Percentiles rank a stretch among this genome's conserved stretches.
These are phyloP conservation scores for Thamnophis sirtalis DNA, from an alignment of 2,113 vertebrate species.

Conservation along the genomic window DNA sequence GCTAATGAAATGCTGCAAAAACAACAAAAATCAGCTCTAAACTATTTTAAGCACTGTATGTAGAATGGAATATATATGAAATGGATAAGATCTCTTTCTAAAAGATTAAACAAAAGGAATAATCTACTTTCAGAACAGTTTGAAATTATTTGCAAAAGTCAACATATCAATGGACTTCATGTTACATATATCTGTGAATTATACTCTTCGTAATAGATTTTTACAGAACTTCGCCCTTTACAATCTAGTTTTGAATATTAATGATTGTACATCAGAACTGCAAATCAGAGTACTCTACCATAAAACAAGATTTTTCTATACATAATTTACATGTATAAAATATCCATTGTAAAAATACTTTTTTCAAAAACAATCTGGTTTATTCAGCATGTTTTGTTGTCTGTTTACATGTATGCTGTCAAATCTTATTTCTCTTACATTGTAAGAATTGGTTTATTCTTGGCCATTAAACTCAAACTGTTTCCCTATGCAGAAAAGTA, in stretches of 20 bases:
- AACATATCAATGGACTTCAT: background rate
- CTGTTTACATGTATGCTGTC: background rate
- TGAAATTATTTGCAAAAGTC: background rate
- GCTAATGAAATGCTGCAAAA: background rate
- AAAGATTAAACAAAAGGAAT: background rate
- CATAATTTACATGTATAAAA: background rate
- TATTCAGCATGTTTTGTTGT: background rate
- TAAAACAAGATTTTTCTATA: background rate
- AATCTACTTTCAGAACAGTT: background rate
- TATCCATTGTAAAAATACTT: background rate
- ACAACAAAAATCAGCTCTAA: background rate
- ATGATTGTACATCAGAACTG: background rate
- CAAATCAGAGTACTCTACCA: background rate
- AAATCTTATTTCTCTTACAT: background rate
- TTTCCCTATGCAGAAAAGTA: background rate
- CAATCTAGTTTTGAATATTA: background rate
- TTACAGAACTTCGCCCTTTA: background rate
- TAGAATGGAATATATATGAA: background rate
- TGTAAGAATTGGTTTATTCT: background rate
- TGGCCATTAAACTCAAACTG: background rate
- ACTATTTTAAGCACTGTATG: background rate
- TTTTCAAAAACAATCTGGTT: background rate
- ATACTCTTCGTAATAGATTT: background rate
- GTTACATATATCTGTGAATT: background rate
- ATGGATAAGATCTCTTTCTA: background rate